Percentiles rank a stretch among this genome's conserved stretches.
These are phyloP conservation scores for Strongylocentrotus purpuratus DNA, from an alignment of 35 echinoderm and acorn worm species.

Conservation along the genomic window DNA sequence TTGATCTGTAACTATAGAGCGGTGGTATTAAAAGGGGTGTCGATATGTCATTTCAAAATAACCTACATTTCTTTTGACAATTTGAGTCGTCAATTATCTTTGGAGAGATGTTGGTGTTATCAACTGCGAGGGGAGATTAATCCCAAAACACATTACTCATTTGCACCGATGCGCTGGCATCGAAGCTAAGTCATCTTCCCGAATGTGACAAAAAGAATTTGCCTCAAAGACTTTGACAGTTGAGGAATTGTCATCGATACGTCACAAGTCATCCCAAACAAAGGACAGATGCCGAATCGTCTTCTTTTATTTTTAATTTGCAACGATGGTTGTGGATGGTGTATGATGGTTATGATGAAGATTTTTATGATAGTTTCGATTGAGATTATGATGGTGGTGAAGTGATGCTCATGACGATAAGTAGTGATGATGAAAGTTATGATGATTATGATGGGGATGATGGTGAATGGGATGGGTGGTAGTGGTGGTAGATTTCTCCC, in stretches of 20 bases:
- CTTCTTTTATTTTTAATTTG: background rate
- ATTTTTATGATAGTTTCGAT: background rate
- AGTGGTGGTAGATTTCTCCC: background rate
- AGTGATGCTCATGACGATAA: background rate
- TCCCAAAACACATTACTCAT: background rate
- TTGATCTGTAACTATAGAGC: no score
- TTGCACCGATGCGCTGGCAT: background rate
- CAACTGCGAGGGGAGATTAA: background rate
- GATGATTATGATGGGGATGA: background rate
- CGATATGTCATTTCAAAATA: no score
- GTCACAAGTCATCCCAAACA: background rate
- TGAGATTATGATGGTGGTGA: background rate
- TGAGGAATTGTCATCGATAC: background rate
- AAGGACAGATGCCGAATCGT: background rate
- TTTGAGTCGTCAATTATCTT: no score
- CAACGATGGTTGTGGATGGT: no score
- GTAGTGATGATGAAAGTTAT: background rate
- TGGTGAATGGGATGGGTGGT: background rate
- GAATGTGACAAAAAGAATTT: background rate
- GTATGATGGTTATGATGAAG: background rate
- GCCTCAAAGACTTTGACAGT: background rate
- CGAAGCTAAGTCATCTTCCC: background rate
- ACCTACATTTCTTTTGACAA: no score
- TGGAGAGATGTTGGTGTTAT: no score
- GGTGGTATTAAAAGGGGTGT: no score